Percentiles rank a stretch among this genome's conserved stretches.
These are phyloP conservation scores for Flexamia atlantica DNA, from an alignment of 2,888 invertebrate species.

Conservation along the genomic window DNA sequence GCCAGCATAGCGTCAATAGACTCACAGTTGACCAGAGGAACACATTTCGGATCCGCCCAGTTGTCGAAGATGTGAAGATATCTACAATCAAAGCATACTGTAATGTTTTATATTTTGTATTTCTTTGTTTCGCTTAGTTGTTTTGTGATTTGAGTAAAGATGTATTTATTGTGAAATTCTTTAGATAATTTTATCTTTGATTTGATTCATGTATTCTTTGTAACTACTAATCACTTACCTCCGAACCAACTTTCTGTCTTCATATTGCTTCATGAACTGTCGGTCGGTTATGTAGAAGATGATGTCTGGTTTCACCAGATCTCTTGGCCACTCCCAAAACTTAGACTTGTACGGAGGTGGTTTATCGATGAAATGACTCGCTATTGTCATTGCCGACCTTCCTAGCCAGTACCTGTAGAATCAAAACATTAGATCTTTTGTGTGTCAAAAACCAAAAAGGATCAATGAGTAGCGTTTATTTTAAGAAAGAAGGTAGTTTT, in stretches of 20 bases:
- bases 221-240: conserved; percentile 39
- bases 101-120: no score
- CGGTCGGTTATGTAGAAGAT: conserved; percentile 51
- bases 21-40: conserved; percentile 26
- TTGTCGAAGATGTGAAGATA: conserved; percentile 47
- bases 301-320: conserved; percentile 48
- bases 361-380: conserved; percentile 18
- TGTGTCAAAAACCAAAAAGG: no score
- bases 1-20: conserved; percentile 27
- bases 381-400: conserved; percentile 16
- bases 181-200: no score
- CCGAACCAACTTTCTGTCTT: conserved; percentile 9
- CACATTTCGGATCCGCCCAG: conserved; percentile 46
- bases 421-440: not conserved
- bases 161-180: no score
- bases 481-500: no score
- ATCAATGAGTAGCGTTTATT: no score
- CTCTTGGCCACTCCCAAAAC: conserved; percentile 54
- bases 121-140: no score
- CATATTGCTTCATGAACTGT: conserved; percentile 28
- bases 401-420: conserved; percentile 30
- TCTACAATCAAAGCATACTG: conserved; percentile 19
- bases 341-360: conserved; percentile 52
- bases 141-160: no score
- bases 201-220: no score